phyloP scores from a whole-genome alignment of 2,797 vertebrate genomes.

The Serranus cabrilla region DNA sequence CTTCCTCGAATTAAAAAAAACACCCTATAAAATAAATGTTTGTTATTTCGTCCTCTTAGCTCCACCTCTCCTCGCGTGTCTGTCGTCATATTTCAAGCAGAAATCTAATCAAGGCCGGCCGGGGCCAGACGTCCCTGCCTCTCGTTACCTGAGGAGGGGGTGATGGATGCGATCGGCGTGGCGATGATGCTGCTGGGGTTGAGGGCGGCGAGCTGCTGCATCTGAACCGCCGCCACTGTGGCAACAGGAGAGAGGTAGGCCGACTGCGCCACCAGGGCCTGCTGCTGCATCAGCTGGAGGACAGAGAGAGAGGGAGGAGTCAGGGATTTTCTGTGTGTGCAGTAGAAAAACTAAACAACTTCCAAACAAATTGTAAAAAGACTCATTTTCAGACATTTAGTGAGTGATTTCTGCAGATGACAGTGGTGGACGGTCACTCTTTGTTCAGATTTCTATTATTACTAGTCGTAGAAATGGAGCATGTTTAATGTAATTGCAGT shows the following conservation, averaged over 20 bases:
- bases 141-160: conserved; percentile 86
- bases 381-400: background rate
- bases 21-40: conserved; percentile 49
- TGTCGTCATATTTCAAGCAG: conserved; percentile 74
- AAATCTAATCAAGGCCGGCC: conserved; percentile 74
- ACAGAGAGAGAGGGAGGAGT: background rate
- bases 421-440: background rate
- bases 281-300: conserved; percentile 94
- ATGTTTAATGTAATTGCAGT: conserved; percentile 26
- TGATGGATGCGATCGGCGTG: conserved; percentile 90
- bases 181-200: conserved; percentile 95
- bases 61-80: conserved; percentile 59
- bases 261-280: conserved; percentile 95
- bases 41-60: conserved; percentile 59
- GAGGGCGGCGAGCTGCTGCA: conserved; percentile 96
- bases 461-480: conserved; percentile 23
- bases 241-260: conserved; percentile 97
- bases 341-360: background rate
- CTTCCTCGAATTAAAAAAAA: background rate
- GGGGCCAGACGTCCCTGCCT: conserved; percentile 67
- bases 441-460: conserved; percentile 11
- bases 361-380: background rate
- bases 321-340: background rate
- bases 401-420: conserved; percentile 11
- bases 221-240: conserved; percentile 94